Evolutionary conservation across 2,888 invertebrate genomes (phyloP), one percentile per base, ranked within the genome.

Genomic region (Hermaeophaga mercurialis): DNA sequence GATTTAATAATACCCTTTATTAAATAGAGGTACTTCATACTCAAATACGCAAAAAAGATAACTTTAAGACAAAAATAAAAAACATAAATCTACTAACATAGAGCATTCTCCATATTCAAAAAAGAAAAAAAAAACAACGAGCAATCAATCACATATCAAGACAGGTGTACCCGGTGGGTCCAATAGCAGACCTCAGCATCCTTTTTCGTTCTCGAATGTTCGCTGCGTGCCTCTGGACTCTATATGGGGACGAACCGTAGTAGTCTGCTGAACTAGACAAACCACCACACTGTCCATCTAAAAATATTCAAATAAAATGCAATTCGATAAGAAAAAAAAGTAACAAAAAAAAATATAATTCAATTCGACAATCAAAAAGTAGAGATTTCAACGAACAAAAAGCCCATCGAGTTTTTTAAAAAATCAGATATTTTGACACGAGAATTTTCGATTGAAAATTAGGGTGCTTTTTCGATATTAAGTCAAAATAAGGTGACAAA

Each of bases 201-300:
- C 97, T 88, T 83, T 96, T 93, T 77, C 97, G 84, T 81, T 98
- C 98, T 68, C 98, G 86, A 65, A 97, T 93, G 80, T 96, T 97
- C 57, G 97, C 94, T 1, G 96, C 93, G 67, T 94, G 93, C 60
- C 94, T 84, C 78, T 95, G 94, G 62, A 94, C 90, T 71, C 93
- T 85, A 79, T 94, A 94, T 3, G 90, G 90, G 3, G 89, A 89
- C 1, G 88, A 87, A 49, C 84, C 84, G 64, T 85, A 86, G 60
- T 85, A 85, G 56, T 85, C 85, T 71, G 86, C 87, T 34, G 79
- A 75, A 45, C 78, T 78, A 66, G 80, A 71, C 38, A 73, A 44
- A n/a, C 63, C 63, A n/a, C 58, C 56, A 24, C 63, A 63, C 48
- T 60, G 63, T 34, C 61, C 59, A 17, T 63, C 63, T 63, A 55